Conservation (phyloP, 2,888 invertebrate species). For the Scaeva pyrastri region DNA sequence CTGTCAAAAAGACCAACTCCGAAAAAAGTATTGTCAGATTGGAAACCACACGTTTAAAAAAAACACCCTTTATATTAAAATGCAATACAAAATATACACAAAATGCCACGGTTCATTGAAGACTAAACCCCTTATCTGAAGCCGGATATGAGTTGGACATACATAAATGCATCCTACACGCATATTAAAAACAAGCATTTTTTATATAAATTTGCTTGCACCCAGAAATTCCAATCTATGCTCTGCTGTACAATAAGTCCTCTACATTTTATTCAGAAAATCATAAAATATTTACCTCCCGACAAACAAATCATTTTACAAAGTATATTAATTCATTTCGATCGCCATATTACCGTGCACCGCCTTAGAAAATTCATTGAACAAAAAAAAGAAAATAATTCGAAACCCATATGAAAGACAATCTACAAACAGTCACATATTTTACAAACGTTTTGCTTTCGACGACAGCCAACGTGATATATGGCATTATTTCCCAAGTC, state of each 20-base stretch:
- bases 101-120: too few species aligned
- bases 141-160: too few species aligned
- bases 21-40: too few species aligned
- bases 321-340: not conserved
- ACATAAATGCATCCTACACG: too few species aligned
- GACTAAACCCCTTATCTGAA: too few species aligned
- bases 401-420: conserved; percentile 5
- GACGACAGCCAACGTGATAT: conserved; percentile 30
- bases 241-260: not conserved
- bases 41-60: too few species aligned
- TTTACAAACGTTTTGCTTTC: not conserved
- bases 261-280: not conserved
- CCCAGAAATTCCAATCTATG: conserved; percentile 23
- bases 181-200: not conserved
- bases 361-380: conserved; percentile 11
- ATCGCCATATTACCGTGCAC: not conserved
- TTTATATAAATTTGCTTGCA: conserved; percentile 4
- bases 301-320: conserved; percentile 11
- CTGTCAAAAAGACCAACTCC: too few species aligned
- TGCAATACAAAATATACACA: too few species aligned
- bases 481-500: conserved; percentile 31
- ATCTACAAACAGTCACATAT: conserved; percentile 8
- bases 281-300: not conserved
- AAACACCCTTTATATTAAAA: too few species aligned
- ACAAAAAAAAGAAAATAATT: conserved; percentile 5